Base-by-base conservation (phyloP, 1,140 invertebrate species). In the Apocrypta bakeri region DNA sequence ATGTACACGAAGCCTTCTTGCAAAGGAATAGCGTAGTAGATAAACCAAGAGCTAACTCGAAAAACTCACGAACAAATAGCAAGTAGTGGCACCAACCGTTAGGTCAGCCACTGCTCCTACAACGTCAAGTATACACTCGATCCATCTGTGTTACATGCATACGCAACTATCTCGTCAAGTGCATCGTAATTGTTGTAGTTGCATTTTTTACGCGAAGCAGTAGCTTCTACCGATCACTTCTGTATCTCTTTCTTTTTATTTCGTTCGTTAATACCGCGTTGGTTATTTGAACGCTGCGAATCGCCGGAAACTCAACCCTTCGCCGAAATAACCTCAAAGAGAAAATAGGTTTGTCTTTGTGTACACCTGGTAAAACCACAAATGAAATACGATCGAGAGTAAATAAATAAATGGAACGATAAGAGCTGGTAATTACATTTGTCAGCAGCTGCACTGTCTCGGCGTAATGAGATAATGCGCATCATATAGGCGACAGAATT, bases 31-130 rank as follows among this genome's bases (percentile, higher is more conserved):
- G 73, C 17, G 29, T 33, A 33, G 48, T 21, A 31, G 48, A 14
- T 27, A 56, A 74, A 40, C 40, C 33, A 56, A 27, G 63, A 37
- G 33, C 33, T 37, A 9, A 1, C 63, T 17, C 75, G 31, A 31
- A 27, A 33, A 27, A 56, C 63, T 66, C 63, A n/a, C 68, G 17
- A 2, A n/a, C 27, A 33, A 12, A 33, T 21, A 42, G 27, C 61
- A 66, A 77, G 75, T 77, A 77, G 75, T 77, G 40, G 24, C n/a
- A 25, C 29, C 1, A 14, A 1, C 61, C 25, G 75, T 77, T 40
- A 48, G 27, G 75, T 77, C 75, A 77, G 75, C 75, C 75, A 11
- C 21, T 6, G 1, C 17, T 2, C 14, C 1, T 56, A 21, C 48
- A n/a, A 42, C 40, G 37, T 9, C 9, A 9, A 37, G 37, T 9